Evolutionary conservation across 2,888 invertebrate genomes (phyloP), one percentile per base, ranked within the genome.

Genomic region (Heliconius ismenius): DNA sequence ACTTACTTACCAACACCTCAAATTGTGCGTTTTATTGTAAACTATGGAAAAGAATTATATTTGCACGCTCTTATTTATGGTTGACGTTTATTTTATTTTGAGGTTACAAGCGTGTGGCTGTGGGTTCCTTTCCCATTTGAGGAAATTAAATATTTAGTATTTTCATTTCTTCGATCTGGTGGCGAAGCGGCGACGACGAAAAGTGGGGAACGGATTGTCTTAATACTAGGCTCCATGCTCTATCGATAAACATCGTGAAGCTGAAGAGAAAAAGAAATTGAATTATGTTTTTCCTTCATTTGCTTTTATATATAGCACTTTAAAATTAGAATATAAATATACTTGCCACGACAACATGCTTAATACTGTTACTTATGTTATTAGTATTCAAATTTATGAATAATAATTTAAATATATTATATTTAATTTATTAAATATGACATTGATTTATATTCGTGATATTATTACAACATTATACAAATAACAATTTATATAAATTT

Each of bases 21-120:
- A 75, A 77, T 77, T 74, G 65, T 64, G 58, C 74, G 64, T 64
- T 39, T 74, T 58, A 70, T 70, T 77, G 70, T 65, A 43, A 77
- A 70, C 18, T 69, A 70, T 74, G 64, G 36, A 36, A 63, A 63
- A 70, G 63, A 54, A 68, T 49, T 43, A 70, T 32, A 58, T 75
- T 63, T 63, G 18, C 54, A 28, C 36, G 75, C 28, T 43, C 43
- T 75, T 58, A 75, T 75, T 75, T 75, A 75, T 63, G 62, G 62
- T n/a, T 26, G 58, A 49, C 75, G 24, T 68, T 75, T 62, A 64
- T 49, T 18, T 36, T 10, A 36, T 36, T 2, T 49, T 18, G 18
- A 49, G 43, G 13, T 4, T 4, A 18, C 49, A 49, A 15, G 6
- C 49, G 43, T 43, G 43, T 18, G 49, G 15, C 49, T 49, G 49